Conservation (phyloP, 1,140 invertebrate genomes). For the Lerema accius region DNA sequence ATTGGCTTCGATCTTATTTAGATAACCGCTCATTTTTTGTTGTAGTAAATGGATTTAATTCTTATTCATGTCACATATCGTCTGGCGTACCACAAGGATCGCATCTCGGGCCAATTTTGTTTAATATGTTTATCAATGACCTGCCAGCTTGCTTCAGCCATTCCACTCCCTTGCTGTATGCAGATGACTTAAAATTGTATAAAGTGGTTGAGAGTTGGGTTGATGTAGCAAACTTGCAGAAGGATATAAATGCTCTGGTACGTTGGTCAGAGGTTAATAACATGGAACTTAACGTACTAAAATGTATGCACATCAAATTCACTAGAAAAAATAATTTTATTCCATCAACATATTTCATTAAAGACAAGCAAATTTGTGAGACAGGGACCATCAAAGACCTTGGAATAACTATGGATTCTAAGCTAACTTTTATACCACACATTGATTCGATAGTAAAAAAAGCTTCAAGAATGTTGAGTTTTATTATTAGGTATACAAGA, state of each 20-base stretch:
- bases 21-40: conserved; percentile 27
- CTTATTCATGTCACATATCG: neutral
- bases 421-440: conserved; percentile 13
- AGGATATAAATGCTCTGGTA: conserved; percentile 6
- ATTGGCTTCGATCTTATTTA: conserved; percentile 28
- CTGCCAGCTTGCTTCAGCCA: neutral
- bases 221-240: conserved; percentile 5
- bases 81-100: conserved; percentile 33
- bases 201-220: conserved; percentile 8
- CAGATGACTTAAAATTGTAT: conserved; percentile 21
- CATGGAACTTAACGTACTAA: conserved; percentile 19
- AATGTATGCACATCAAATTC: conserved; percentile 24
- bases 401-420: conserved; percentile 1
- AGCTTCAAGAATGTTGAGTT: conserved; percentile 21
- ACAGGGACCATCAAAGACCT: neutral
- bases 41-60: conserved; percentile 23
- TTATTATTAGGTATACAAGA: conserved; percentile 2
- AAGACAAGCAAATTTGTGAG: conserved; percentile 5
- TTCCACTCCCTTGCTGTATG: conserved; percentile 3
- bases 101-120: conserved; percentile 22
- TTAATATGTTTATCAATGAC: conserved; percentile 30
- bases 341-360: conserved; percentile 1
- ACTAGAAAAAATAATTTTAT: conserved; percentile 2
- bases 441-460: conserved; percentile 12
- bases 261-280: conserved; percentile 13